Conservation (phyloP, 37 sponge, comb jelly and placozoan species). For the Petrosia ficiformis region DNA sequence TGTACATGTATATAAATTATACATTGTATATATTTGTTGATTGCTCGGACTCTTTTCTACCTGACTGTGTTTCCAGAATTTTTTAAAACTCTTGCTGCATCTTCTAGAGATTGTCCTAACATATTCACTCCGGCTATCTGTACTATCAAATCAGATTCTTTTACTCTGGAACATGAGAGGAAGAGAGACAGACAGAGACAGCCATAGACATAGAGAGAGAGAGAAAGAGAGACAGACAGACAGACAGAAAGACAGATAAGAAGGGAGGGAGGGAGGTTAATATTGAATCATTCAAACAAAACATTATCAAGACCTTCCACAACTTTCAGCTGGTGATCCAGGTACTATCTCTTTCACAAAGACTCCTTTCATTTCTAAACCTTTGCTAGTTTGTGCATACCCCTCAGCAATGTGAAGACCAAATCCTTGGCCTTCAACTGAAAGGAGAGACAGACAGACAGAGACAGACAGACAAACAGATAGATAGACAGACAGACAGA, state of each 20-base stretch:
- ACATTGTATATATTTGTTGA: too few relatives aligned
- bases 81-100: constrained; percentile 12
- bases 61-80: background rate
- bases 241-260: background rate
- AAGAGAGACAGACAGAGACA: constrained; percentile 4
- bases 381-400: constrained; percentile 4
- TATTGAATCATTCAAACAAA: background rate
- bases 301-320: constrained; percentile 53
- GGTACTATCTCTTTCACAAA: constrained; percentile 52
- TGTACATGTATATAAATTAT: too few relatives aligned
- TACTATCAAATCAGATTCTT: constrained; percentile 40
- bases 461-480: background rate
- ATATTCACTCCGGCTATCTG: background rate
- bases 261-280: background rate
- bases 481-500: background rate
- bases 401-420: constrained; percentile 50
- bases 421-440: constrained; percentile 22
- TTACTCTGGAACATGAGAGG: constrained; percentile 16
- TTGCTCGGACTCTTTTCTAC: too few relatives aligned
- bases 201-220: constrained; percentile 10
- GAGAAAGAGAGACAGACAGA: constrained; percentile 4
- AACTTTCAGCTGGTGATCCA: constrained; percentile 28
- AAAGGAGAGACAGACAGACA: background rate
- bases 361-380: constrained; percentile 22
- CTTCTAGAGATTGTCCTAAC: constrained; percentile 14